These are phyloP conservation scores for Misgurnus anguillicaudatus DNA, from an alignment of 2,113 vertebrate genomes.

Conservation along the genomic window DNA sequence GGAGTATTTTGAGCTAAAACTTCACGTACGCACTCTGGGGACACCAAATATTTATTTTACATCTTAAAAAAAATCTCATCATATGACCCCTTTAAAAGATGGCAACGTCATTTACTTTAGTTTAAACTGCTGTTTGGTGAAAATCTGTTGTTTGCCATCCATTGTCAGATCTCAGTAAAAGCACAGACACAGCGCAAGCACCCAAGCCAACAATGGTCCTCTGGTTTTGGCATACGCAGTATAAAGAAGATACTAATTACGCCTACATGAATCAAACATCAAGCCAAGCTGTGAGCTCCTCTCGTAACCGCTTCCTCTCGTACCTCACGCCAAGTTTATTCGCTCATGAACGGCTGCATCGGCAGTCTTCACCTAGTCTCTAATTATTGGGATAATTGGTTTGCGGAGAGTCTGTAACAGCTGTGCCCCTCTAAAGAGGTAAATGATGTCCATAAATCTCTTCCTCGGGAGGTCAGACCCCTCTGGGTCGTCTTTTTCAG, in stretches of 20 bases:
- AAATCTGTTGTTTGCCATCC: background rate
- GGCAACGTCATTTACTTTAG: too few species aligned
- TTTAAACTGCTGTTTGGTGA: background rate
- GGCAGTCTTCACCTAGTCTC: conserved; percentile 25
- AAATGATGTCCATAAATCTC: conserved; percentile 58
- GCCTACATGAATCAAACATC: conserved; percentile 18
- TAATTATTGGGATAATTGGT: conserved; percentile 60
- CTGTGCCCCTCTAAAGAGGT: conserved; percentile 58
- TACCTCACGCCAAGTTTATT: conserved; percentile 18
- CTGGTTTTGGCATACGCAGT: background rate
- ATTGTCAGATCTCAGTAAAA: background rate
- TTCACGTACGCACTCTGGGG: too few species aligned
- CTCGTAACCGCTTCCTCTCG: background rate
- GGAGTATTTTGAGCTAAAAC: too few species aligned
- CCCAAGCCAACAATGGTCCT: background rate
- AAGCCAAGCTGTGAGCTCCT: conserved; percentile 1
- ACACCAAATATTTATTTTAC: too few species aligned
- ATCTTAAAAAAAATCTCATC: too few species aligned
- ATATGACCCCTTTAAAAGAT: too few species aligned
- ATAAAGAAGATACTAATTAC: conserved; percentile 10
- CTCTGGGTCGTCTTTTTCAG: conserved; percentile 26
- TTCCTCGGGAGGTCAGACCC: conserved; percentile 30
- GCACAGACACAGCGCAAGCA: background rate
- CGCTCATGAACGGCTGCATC: background rate
- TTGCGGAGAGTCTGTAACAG: conserved; percentile 52